phyloP scores from a whole-genome alignment of 2,888 invertebrate genomes.

The Temnothorax rugatulus region DNA sequence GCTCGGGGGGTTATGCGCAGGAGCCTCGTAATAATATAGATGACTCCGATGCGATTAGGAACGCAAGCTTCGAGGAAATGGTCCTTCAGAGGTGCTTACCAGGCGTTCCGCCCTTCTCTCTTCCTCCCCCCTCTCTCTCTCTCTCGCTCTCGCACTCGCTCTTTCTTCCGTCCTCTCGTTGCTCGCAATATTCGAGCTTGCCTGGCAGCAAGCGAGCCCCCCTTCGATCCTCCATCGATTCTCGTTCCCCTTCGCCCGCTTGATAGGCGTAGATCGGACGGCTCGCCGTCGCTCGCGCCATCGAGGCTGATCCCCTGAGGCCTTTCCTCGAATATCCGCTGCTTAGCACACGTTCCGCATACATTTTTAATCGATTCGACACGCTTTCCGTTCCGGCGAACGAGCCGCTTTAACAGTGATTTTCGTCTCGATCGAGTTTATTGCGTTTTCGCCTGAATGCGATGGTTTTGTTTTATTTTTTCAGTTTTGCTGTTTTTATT shows the following conservation, averaged over 20 bases:
- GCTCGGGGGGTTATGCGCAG: conserved; percentile 66
- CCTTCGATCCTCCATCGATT: conserved; percentile 48
- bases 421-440: conserved; percentile 39
- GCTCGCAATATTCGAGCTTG: conserved; percentile 69
- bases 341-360: conserved; percentile 78
- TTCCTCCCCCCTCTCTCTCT: conserved; percentile 24
- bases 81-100: conserved; percentile 82
- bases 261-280: conserved; percentile 33
- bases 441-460: not conserved
- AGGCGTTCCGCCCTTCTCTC: conserved; percentile 74
- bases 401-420: conserved; percentile 61
- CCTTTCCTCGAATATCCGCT: conserved; percentile 75
- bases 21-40: conserved; percentile 79
- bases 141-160: conserved; percentile 60
- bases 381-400: conserved; percentile 60
- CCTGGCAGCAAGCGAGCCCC: conserved; percentile 59
- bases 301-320: conserved; percentile 68
- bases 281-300: conserved; percentile 55
- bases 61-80: conserved; percentile 79
- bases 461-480: not conserved
- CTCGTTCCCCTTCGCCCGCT: conserved; percentile 26
- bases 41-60: conserved; percentile 81
- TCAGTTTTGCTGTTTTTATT: not conserved
- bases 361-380: conserved; percentile 79
- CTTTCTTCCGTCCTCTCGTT: conserved; percentile 57